Base-by-base conservation (phyloP, 2,113 vertebrate species). In the Thryonomys swinderianus region DNA sequence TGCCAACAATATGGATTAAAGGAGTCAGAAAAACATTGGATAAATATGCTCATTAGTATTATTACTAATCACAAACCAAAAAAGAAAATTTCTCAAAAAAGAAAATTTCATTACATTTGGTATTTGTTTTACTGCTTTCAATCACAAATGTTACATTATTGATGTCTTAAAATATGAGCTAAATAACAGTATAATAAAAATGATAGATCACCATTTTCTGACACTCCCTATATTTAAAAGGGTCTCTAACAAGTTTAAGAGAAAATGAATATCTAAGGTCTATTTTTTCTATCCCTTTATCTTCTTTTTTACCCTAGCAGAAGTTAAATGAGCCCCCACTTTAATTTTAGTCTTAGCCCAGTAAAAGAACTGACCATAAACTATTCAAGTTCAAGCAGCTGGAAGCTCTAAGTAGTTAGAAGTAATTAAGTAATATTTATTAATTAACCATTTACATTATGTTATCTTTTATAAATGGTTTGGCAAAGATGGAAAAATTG, bases 1-100 rank as follows among this genome's bases (percentile, higher is more conserved):
- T 73, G 90, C 93, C 95, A 95, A 95, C 57, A 95, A 84, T 12
- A 87, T 2, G 80, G 32, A 71, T 73, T 88, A 94, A 96, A 96
- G 96, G 96, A 76, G 59, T 94, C 51, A 96, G 95, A 94, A 95
- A 92, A 95, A 96, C 80, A 89, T 0, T 78, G 55, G 45, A 16
- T 42, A 78, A 40, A 55, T 74, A 55, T 84, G 89, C 45, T 92
- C 55, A 51, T 93, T 83, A 88, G 55, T 79, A 27, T 90, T 25
- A 91, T 94, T 78, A 93, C 53, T 74, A 85, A 91, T 79, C 53
- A 95, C 11, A 85, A 87, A 87, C 34, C 69, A 79, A 81, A 45
- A 95, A 55, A 85, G 51, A 69, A 89, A 93, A 80, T 84, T 55
- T 37, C 40, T n/a, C 69, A 79, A 81, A 45, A 95, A 55, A 85